These are phyloP conservation scores for Cyclura pinguis DNA, from an alignment of 2,797 vertebrate genomes.

Conservation along the genomic window DNA sequence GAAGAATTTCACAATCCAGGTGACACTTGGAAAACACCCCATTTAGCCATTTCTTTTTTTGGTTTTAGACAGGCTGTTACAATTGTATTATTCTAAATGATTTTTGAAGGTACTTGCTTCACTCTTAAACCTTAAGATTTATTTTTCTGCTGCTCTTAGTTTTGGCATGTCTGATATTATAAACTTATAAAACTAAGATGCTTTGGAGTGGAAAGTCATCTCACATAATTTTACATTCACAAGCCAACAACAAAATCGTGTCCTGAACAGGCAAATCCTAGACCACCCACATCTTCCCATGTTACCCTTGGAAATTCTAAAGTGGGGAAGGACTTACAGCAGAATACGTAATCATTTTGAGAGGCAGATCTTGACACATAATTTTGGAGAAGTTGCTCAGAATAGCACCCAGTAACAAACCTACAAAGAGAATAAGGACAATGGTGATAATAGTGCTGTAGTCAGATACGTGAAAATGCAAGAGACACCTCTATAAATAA, in stretches of 20 bases:
- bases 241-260: background rate
- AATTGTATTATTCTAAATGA: background rate
- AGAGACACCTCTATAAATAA: background rate
- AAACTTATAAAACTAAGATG: background rate
- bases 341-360: slow-evolving; percentile 87
- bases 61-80: background rate
- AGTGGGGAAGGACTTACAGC: slow-evolving; percentile 79
- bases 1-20: too few species aligned
- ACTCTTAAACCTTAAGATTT: background rate
- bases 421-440: slow-evolving; percentile 67
- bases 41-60: background rate
- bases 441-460: background rate
- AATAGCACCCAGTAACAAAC: slow-evolving; percentile 84
- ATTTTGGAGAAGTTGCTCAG: slow-evolving; percentile 85
- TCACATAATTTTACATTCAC: background rate
- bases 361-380: slow-evolving; percentile 77
- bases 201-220: background rate
- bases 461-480: background rate
- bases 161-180: background rate
- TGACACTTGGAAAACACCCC: too few species aligned
- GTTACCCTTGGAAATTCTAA: background rate
- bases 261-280: background rate
- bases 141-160: background rate
- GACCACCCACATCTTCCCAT: background rate
- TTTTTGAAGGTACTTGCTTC: background rate